Conservation (phyloP, 2,888 invertebrate species). For the Macrophya annulata region DNA sequence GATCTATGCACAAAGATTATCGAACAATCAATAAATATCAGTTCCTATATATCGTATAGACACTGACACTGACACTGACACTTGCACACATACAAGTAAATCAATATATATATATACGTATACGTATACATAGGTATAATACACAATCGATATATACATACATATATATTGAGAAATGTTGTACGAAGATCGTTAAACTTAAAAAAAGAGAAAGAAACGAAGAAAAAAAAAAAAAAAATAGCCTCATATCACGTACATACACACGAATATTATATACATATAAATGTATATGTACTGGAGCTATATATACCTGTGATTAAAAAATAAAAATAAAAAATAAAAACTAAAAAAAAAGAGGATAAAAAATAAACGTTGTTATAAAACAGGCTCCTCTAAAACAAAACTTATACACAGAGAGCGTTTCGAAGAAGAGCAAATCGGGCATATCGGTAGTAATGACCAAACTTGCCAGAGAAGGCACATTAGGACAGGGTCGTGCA, state of each 20-base stretch:
- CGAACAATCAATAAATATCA: constrained; percentile 36
- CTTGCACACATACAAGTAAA: no score
- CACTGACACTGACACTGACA: no score
- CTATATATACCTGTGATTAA: background rate
- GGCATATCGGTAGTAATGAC: constrained; percentile 27
- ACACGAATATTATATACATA: background rate
- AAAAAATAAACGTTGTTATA: background rate
- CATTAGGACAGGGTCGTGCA: background rate
- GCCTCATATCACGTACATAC: background rate
- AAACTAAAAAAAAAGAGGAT: background rate
- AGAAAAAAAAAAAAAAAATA: background rate
- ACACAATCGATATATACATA: background rate
- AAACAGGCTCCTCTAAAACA: constrained; percentile 6
- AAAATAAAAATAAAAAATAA: background rate
- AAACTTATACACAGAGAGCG: background rate
- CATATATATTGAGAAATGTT: background rate
- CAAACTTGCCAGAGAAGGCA: background rate
- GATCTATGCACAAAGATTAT: constrained; percentile 35
- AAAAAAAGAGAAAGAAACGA: background rate
- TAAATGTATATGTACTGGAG: background rate
- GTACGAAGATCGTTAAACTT: background rate
- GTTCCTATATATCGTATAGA: background rate
- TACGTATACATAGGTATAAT: background rate
- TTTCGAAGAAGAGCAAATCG: constrained; percentile 18
- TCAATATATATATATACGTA: no score